These are phyloP conservation scores for Atrina japonica DNA, from an alignment of 2,888 invertebrate species.

Conservation along the genomic window DNA sequence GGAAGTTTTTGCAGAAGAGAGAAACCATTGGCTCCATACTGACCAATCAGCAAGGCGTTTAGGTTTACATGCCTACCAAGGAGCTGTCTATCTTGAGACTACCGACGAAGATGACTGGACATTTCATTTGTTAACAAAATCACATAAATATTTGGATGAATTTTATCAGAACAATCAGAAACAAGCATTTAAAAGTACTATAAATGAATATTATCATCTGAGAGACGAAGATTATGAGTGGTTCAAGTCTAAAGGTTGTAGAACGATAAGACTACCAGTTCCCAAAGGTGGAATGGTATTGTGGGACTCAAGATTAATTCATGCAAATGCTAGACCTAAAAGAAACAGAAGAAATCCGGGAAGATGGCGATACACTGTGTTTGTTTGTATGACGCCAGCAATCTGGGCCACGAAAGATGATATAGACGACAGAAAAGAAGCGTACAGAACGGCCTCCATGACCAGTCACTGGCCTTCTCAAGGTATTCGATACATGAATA, in stretches of 20 bases:
- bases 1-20: conserved; percentile 51
- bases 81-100: conserved; percentile 68
- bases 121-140: conserved; percentile 61
- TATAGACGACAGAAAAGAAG: conserved; percentile 56
- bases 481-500: conserved; percentile 50
- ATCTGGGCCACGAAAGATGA: conserved; percentile 67
- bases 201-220: conserved; percentile 41
- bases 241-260: conserved; percentile 56
- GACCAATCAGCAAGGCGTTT: conserved; percentile 65
- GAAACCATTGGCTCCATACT: conserved; percentile 67
- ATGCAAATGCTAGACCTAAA: conserved; percentile 72
- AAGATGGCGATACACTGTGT: conserved; percentile 70
- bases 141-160: conserved; percentile 56
- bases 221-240: conserved; percentile 47
- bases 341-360: conserved; percentile 53
- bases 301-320: conserved; percentile 75
- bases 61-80: conserved; percentile 75
- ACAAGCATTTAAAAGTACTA: conserved; percentile 33
- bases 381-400: conserved; percentile 73
- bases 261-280: conserved; percentile 60
- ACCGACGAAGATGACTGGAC: conserved; percentile 65
- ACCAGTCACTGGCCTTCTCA: conserved; percentile 71
- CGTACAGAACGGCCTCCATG: conserved; percentile 55
- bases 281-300: conserved; percentile 74
- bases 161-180: conserved; percentile 48